Conservation (phyloP, 2,888 invertebrate species). For the Dicycla oo region DNA sequence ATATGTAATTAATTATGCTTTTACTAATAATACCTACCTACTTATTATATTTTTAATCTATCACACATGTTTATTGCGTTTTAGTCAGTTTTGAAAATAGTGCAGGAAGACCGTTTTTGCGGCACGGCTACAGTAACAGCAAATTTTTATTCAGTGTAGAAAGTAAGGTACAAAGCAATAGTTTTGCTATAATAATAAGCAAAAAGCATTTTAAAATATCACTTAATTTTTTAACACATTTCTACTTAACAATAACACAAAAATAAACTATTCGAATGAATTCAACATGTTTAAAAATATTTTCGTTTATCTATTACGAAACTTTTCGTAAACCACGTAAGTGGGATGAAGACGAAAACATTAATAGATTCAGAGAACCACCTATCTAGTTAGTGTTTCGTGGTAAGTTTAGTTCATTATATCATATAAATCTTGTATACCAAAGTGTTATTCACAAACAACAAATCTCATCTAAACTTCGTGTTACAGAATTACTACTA, state of each 20-base stretch:
- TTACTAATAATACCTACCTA: conserved; percentile 41
- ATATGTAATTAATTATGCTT: conserved; percentile 45
- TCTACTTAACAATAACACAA: conserved; percentile 81
- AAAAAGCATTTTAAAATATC: conserved; percentile 75
- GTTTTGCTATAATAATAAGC: conserved; percentile 70
- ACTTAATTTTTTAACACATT: conserved; percentile 77
- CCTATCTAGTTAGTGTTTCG: conserved; percentile 63
- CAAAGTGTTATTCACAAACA: conserved; percentile 73
- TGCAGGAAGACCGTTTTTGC: conserved; percentile 32
- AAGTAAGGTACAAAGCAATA: conserved; percentile 53
- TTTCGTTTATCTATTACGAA: conserved; percentile 66
- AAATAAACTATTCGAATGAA: conserved; percentile 88
- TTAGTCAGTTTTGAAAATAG: conserved; percentile 34
- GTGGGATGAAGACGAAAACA: conserved; percentile 60
- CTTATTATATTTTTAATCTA: conserved; percentile 32
- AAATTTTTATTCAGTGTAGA: conserved; percentile 46
- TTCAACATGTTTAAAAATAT: conserved; percentile 85
- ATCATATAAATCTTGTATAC: conserved; percentile 69
- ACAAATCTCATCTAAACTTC: conserved; percentile 75
- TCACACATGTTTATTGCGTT: conserved; percentile 49
- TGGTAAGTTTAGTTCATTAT: conserved; percentile 64
- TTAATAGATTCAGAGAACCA: conserved; percentile 60
- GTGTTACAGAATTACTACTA: conserved; percentile 76
- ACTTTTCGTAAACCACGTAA: conserved; percentile 63
- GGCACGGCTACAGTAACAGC: conserved; percentile 36